These are phyloP conservation scores for Drosophila affinis DNA, from an alignment of 2,888 invertebrate genomes.

Conservation along the genomic window DNA sequence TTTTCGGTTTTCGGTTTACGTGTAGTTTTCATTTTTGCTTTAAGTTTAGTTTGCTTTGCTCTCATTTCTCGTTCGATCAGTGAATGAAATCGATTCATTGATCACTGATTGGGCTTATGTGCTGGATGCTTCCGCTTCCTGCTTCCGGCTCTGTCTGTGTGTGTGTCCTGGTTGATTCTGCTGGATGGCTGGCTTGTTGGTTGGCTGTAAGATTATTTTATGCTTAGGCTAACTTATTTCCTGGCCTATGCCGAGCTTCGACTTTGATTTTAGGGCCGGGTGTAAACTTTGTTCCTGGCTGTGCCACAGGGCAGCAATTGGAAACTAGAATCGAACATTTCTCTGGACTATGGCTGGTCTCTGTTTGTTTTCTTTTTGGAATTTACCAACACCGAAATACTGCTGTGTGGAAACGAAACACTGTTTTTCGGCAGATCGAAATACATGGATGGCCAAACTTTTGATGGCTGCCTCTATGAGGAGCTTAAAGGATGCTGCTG, in stretches of 20 bases:
- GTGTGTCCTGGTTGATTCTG: constrained; percentile 12
- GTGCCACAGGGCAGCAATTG: constrained; percentile 39
- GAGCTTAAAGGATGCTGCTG: constrained; percentile 23
- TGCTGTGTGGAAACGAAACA: constrained; percentile 44
- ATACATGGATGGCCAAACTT: constrained; percentile 49
- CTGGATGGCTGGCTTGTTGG: neutral
- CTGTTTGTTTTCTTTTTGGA: constrained; percentile 48
- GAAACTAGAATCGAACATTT: constrained; percentile 45
- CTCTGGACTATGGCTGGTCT: constrained; percentile 67
- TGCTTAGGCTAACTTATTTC: constrained; percentile 43
- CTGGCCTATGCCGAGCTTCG: constrained; percentile 29
- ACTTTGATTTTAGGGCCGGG: neutral
- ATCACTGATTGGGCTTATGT: constrained; percentile 21
- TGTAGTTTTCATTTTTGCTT: constrained; percentile 12
- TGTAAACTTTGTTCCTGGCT: constrained; percentile 68
- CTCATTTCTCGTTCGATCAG: constrained; percentile 8
- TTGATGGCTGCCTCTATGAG: constrained; percentile 8
- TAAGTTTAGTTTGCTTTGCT: constrained; percentile 26
- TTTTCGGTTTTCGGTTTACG: constrained; percentile 26
- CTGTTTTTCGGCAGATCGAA: constrained; percentile 37
- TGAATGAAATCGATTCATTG: neutral
- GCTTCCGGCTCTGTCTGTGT: constrained; percentile 17
- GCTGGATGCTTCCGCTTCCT: neutral
- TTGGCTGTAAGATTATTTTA: constrained; percentile 25
- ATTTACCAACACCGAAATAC: constrained; percentile 57